phyloP scores from a whole-genome alignment of 2,888 invertebrate genomes.

The Alcis repandata region DNA sequence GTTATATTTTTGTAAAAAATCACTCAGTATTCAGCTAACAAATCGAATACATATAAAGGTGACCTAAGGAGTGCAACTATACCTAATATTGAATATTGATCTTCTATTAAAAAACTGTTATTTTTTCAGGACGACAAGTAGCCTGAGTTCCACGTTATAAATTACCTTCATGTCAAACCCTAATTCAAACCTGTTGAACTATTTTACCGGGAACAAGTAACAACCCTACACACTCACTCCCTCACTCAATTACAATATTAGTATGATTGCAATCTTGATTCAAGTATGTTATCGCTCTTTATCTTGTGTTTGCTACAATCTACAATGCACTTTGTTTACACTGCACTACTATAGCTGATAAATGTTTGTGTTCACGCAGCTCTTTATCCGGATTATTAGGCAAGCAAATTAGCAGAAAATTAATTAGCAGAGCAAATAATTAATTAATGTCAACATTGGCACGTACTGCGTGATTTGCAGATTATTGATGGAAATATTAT shows the following conservation, averaged over 20 bases:
- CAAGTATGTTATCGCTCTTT: conserved; percentile 33
- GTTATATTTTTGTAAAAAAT: no score
- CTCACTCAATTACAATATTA: background rate
- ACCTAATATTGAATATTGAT: no score
- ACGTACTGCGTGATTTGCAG: background rate
- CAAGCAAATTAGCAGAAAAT: background rate
- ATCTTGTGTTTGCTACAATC: conserved; percentile 37
- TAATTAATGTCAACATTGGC: background rate
- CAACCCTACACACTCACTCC: no score
- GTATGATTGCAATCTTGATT: conserved; percentile 28
- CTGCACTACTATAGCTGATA: conserved; percentile 12
- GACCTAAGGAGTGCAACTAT: conserved; percentile 1
- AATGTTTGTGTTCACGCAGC: background rate
- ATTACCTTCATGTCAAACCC: no score
- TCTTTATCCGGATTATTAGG: background rate
- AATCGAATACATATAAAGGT: background rate
- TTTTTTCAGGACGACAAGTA: no score
- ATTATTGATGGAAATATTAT: background rate
- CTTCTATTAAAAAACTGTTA: no score
- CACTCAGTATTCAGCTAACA: no score
- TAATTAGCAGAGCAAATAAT: background rate
- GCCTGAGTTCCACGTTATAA: no score
- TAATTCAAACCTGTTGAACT: no score
- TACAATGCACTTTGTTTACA: conserved; percentile 42
- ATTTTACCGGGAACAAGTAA: no score